phyloP scores from a whole-genome alignment of 1,140 invertebrate genomes.

The Tetramorium alpestre region DNA sequence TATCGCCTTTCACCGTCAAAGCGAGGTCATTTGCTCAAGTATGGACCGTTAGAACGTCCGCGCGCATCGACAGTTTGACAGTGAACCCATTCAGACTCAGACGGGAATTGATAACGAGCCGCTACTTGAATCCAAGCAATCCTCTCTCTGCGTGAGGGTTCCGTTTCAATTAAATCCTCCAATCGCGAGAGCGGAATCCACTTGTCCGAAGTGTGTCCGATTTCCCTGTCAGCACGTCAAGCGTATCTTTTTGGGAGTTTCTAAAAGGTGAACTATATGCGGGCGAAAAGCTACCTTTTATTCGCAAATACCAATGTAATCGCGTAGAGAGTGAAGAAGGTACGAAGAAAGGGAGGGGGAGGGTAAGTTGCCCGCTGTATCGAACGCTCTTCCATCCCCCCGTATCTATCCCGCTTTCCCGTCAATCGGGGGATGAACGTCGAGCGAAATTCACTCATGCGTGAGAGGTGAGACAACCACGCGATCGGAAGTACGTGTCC shows the following conservation, averaged over 20 bases:
- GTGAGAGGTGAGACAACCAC: slow-evolving; percentile 58
- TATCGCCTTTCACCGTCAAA: slow-evolving; percentile 1
- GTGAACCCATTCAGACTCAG: slow-evolving; percentile 45
- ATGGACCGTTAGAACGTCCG: not conserved
- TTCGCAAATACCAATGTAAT: slow-evolving; percentile 26
- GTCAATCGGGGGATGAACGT: not conserved
- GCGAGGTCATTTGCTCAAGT: not conserved
- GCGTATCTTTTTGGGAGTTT: slow-evolving; percentile 15
- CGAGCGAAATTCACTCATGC: slow-evolving; percentile 57
- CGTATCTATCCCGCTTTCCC: not conserved
- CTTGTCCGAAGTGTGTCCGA: not conserved
- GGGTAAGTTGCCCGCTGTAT: not conserved
- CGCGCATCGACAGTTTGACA: slow-evolving; percentile 47
- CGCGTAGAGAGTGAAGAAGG: not conserved
- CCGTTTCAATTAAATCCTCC: slow-evolving; percentile 21
- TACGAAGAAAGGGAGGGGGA: not conserved
- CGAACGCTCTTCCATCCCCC: slow-evolving; percentile 6
- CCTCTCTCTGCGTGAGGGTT: not conserved
- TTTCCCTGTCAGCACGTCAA: not conserved
- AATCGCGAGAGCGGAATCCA: slow-evolving; percentile 9
- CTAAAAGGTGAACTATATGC: not conserved
- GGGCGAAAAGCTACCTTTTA: not conserved
- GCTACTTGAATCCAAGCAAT: slow-evolving; percentile 44
- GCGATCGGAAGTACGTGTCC: slow-evolving; percentile 58
- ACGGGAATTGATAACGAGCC: slow-evolving; percentile 51